Conservation (phyloP, 2,113 vertebrate genomes). For the Pyrgilauda ruficollis region DNA sequence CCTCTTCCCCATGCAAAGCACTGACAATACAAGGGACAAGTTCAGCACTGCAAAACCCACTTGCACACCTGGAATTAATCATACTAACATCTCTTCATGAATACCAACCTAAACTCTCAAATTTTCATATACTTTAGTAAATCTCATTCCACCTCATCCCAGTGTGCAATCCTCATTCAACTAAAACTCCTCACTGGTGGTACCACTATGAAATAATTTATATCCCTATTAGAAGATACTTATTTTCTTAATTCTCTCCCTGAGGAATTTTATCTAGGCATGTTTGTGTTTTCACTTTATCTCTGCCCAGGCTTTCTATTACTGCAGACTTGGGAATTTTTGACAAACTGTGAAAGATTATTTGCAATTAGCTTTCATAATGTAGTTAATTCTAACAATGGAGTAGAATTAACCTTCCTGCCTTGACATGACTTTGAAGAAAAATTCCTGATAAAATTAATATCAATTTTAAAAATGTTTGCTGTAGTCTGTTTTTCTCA, state of each 20-base stretch:
- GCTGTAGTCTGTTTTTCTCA: not conserved
- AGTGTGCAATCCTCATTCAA: not conserved
- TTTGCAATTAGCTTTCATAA: slow-evolving; percentile 16
- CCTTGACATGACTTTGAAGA: not conserved
- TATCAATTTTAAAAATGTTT: not conserved
- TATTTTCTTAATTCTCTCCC: slow-evolving; percentile 1
- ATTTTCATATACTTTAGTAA: not conserved
- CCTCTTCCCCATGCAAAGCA: not conserved
- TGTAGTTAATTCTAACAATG: not conserved
- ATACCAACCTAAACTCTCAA: not conserved
- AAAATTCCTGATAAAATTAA: not conserved
- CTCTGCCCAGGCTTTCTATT: not conserved
- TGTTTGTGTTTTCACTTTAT: not conserved
- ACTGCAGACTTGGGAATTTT: not conserved
- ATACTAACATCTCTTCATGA: not conserved
- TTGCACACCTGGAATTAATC: not conserved
- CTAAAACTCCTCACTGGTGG: not conserved
- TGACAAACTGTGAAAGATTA: not conserved
- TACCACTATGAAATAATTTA: not conserved
- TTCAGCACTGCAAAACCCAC: not conserved
- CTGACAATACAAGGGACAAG: not conserved
- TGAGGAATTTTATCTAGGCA: not conserved
- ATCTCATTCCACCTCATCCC: not conserved
- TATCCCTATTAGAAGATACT: not conserved
- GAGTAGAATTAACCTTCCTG: not conserved